A percentile compares a stretch with the other conserved stretches of the same genome.
These are phyloP conservation scores for Catagonus wagneri DNA, from an alignment of 2,113 vertebrate species.

Conservation along the genomic window DNA sequence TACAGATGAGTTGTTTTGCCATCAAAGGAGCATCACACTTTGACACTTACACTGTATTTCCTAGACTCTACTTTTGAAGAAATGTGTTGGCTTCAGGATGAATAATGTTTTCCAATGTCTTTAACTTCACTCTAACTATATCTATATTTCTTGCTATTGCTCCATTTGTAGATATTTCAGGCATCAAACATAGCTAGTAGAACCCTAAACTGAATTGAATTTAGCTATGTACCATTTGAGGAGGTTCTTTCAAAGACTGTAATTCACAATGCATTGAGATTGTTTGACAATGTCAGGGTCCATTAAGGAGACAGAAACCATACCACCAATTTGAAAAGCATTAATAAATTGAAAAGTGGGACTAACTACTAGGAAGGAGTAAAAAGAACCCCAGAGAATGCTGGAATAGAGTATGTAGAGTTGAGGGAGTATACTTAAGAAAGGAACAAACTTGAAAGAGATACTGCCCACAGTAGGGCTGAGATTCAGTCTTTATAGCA, in stretches of 20 bases:
- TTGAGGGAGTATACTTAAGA: neutral
- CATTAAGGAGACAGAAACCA: neutral
- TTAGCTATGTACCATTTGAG: neutral
- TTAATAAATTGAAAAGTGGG: neutral
- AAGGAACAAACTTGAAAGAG: neutral
- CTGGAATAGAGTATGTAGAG: neutral
- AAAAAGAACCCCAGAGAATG: neutral
- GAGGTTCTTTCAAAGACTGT: neutral
- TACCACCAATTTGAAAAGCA: neutral
- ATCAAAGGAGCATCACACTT: neutral
- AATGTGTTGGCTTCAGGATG: neutral
- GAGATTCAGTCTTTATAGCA: neutral
- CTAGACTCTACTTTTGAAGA: neutral
- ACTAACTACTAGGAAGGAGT: neutral
- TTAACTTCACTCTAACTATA: neutral
- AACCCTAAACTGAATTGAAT: neutral
- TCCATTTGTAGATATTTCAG: neutral
- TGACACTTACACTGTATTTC: neutral
- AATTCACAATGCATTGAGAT: neutral
- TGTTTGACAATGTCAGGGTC: neutral
- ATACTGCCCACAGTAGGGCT: neutral
- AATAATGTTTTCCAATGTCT: neutral
- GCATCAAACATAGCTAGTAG: neutral
- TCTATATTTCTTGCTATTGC: neutral
- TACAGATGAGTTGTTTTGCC: neutral